Conservation (phyloP, 2,888 invertebrate genomes). For the Abrostola triplasia region DNA sequence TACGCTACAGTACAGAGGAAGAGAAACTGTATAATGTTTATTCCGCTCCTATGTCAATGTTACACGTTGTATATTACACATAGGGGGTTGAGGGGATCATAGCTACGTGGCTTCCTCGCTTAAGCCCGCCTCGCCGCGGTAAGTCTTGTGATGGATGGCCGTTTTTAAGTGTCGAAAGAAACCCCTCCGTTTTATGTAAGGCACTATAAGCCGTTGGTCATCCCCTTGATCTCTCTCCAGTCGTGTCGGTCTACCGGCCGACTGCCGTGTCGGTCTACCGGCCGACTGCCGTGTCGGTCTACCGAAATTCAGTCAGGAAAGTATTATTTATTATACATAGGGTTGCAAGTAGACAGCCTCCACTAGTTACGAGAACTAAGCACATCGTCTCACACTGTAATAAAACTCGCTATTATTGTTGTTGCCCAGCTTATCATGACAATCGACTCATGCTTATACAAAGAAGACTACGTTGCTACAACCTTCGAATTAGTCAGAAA, state of each 20-base stretch:
- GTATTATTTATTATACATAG: background rate
- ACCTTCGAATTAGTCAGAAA: no score
- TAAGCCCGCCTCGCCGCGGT: background rate
- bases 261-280: background rate
- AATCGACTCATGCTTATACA: no score
- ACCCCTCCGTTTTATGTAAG: background rate
- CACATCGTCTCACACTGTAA: no score
- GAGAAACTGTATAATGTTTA: constrained; percentile 34
- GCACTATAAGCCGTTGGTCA: background rate
- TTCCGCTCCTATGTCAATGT: constrained; percentile 30
- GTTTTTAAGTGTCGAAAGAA: background rate
- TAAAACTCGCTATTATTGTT: no score
- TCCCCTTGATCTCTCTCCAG: background rate
- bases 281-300: background rate
- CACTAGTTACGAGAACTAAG: no score
- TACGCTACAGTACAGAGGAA: constrained; percentile 29
- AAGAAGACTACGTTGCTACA: no score
- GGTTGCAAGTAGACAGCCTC: background rate
- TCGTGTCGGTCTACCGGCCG: background rate
- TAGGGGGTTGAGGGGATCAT: no score
- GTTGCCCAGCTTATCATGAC: no score
- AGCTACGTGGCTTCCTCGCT: no score
- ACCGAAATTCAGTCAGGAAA: background rate
- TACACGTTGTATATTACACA: no score
- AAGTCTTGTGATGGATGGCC: no score